A percentile compares a stretch with the other conserved stretches of the same genome.
Evolutionary conservation across 2,113 vertebrate species (phyloP).

Genomic region (Syngnathus typhle): DNA sequence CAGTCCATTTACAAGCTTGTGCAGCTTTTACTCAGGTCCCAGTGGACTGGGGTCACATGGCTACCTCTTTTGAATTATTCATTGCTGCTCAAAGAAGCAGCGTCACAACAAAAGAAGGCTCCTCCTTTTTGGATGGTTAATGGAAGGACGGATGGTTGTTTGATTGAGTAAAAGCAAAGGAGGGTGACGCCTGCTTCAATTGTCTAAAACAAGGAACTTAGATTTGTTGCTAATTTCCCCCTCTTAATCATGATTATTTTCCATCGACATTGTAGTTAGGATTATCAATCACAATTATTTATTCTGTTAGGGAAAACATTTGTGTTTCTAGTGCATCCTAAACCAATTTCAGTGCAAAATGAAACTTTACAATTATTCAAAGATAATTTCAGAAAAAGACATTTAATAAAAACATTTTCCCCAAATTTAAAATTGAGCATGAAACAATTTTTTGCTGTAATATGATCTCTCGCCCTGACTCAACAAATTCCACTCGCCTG

Average conservation of each 20-base stretch:
- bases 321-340: no score
- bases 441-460: no score
- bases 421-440: no score
- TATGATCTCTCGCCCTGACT: no score
- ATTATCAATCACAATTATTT: no score
- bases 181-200: background rate
- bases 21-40: slow-evolving; percentile 47
- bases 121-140: background rate
- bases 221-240: background rate
- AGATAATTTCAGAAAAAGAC: no score
- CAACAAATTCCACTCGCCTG: no score
- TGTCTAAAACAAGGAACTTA: background rate
- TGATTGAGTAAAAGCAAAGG: slow-evolving; percentile 8
- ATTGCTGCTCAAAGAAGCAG: slow-evolving; percentile 46
- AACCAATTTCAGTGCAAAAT: no score
- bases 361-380: no score
- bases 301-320: no score
- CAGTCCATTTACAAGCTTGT: slow-evolving; percentile 40
- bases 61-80: slow-evolving; percentile 47
- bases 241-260: background rate
- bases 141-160: slow-evolving; percentile 5
- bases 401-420: no score
- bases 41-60: slow-evolving; percentile 28
- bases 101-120: slow-evolving; percentile 11
- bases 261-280: no score